Evolutionary conservation across 2,888 invertebrate species (phyloP), one percentile per base, ranked within the genome.

Genomic region (Pinctada fucata): DNA sequence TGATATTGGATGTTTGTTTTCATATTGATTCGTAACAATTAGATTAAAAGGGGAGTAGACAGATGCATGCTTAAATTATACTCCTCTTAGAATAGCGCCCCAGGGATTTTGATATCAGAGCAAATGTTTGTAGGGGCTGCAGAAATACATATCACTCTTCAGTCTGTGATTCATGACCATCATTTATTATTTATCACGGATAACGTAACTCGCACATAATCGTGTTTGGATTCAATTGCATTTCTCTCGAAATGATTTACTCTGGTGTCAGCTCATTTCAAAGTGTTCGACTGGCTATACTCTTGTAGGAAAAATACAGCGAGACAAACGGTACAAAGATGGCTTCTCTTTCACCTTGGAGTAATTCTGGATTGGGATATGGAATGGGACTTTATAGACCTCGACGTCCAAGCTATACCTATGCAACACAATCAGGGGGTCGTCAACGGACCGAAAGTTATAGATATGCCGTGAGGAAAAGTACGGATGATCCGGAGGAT

Each of bases 341-440:
- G 73, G 76, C 80, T 8, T 75, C 80, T 8, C 81, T 92, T 2
- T 91, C 92, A 10, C 92, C 92, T 0, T 92, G 90, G 88, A 91
- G 91, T 79, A 82, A 90, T 49, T 90, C 88, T 47, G 91, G 90
- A 48, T 86, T 92, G 48, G 89, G 91, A n/a, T 89, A 91, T 82
- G 90, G 91, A 16, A 91, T 92, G 79, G 89, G 90, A 48, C 82
- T 91, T 50, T 92, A 92, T 81, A 86, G 91, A 48, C 91, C 92
- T 5, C 85, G 92, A 4, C 81, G 92, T 6, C 90, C 91, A 0
- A 92, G 92, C 80, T 92, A 92, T 82, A 91, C 92, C 3, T 90
- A 88, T 79, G 92, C 92, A 16, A 92, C 92, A 8, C 90, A 91
- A 81, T 81, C 83, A 3, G 86, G 86, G 58, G 86, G 87, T 50